Base-by-base conservation (phyloP, 2,797 vertebrate genomes). In the Meda fulgida region DNA sequence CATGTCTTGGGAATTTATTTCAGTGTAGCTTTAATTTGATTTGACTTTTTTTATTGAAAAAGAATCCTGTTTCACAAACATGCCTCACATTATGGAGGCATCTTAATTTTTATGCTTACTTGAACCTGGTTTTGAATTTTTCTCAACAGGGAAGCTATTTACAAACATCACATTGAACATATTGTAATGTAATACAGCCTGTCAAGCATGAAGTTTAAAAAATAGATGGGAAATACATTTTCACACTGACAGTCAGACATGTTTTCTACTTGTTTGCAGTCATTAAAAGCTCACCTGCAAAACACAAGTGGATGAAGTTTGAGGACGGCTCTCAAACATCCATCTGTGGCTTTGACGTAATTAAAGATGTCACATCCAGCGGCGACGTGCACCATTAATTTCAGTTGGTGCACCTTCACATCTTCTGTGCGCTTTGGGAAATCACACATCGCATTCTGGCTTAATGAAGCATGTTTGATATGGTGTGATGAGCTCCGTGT, bases 351-450 rank as follows among this genome's bases (percentile, higher is more conserved):
- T 55, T 71, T 79, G 66, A 70, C 40, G 38, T 72, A 85, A 88
- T 88, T 80, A 83, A 83, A 85, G 80, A 88, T 88, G 87, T 88
- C 83, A 86, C 78, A 48, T 55, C 26, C n/a, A 81, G 34, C 7
- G 10, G 31, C 29, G 79, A 78, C 75, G 36, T 19, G 73, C 83
- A 46, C 78, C 83, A 48, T 84, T 86, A 84, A 76, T 71, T 84
- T 76, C 72, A 67, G 71, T 75, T 21, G 73, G 79, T 79, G 58
- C 78, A 70, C 63, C 80, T 51, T 55, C 60, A 69, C 43, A 6
- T 85, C 77, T 66, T 31, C 43, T 3, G 60, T 19, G 73, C 55
- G 63, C 8, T 70, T 46, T 36, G 79, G 60, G 85, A 86, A 82
- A 55, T 81, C 72, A 23, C 76, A 80, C 70, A 69, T 73, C 55